Evolutionary conservation across 2,797 vertebrate species (phyloP), one percentile per base, ranked within the genome.

Genomic region (Gymnopithys bicolor): DNA sequence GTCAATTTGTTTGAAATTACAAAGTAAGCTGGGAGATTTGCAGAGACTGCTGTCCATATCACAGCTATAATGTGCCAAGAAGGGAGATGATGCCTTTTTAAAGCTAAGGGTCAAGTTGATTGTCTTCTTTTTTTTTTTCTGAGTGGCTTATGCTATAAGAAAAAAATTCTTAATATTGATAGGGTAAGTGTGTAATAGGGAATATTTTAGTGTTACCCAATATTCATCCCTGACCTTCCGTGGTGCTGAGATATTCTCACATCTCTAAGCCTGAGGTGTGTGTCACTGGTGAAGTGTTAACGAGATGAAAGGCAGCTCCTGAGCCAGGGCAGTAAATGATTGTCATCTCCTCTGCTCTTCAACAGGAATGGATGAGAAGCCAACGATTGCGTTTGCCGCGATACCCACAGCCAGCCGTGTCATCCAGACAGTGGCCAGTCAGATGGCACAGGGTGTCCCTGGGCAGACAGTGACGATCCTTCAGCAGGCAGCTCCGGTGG

Each of bases 401-500:
- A 99, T 98, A 95, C 98, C 98, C 37, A 84, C 98, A 3, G 98
- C 98, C 97, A 99, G 98, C 96, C 97, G 99, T 11, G 99, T 99
- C 16, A 99, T 99, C 97, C 99, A 99, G 97, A 98, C 98, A 0
- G 98, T 99, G 37, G 97, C 98, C 97, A 97, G 98, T 68, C 98
- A 98, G 78, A 97, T 98, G 96, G 97, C 97, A 10, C 98, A 98
- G 6, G 97, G 95, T 19, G 96, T 98, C 62, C 98, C 98, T 0
- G 98, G 98, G 46, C 98, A 98, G 23, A 99, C 98, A 0, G 98
- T 98, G 86, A 95, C 98, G 7, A 98, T 99, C 84, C 98, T 99
- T 24, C 98, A 99, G 93, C 98, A 98, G 39, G 97, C 98, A 37
- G 96, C 97, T 4, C 95, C 98, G 0, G 91, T 99, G 87, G 92